Conservation (phyloP, 64 coral and sea anemone species). For the Montipora efflorescens region DNA sequence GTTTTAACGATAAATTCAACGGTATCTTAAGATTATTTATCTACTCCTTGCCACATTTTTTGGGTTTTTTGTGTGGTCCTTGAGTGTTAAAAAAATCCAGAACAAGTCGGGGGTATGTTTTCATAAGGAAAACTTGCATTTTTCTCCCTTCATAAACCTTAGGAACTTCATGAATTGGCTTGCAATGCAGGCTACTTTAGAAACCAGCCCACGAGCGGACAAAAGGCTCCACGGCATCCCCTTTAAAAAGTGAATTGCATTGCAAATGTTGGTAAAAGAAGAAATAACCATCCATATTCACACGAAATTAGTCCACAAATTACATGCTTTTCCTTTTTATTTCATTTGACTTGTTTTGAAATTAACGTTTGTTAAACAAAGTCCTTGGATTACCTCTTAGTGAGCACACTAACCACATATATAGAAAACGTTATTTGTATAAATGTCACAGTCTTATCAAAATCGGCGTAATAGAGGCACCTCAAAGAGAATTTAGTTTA, state of each 20-base stretch:
- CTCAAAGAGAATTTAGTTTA: no score
- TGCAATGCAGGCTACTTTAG: background rate
- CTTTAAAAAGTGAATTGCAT: background rate
- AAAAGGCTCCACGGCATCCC: background rate
- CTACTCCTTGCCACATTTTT: background rate
- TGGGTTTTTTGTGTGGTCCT: background rate
- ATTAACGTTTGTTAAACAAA: background rate
- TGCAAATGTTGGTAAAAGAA: background rate
- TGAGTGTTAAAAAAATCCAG: background rate
- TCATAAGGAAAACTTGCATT: background rate
- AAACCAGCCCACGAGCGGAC: no score
- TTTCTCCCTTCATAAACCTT: background rate
- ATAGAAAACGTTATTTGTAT: no score
- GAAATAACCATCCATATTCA: background rate
- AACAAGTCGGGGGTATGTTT: background rate
- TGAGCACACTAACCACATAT: no score
- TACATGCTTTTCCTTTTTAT: background rate
- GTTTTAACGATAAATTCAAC: background rate
- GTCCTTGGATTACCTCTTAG: no score
- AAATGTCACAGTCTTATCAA: no score
- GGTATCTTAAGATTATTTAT: background rate
- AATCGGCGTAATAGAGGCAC: no score
- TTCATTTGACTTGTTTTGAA: conserved; percentile 10
- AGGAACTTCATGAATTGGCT: background rate
- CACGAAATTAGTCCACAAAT: background rate